Base-by-base conservation (phyloP, 2,888 invertebrate genomes). In the Linnaemya tessellans region DNA sequence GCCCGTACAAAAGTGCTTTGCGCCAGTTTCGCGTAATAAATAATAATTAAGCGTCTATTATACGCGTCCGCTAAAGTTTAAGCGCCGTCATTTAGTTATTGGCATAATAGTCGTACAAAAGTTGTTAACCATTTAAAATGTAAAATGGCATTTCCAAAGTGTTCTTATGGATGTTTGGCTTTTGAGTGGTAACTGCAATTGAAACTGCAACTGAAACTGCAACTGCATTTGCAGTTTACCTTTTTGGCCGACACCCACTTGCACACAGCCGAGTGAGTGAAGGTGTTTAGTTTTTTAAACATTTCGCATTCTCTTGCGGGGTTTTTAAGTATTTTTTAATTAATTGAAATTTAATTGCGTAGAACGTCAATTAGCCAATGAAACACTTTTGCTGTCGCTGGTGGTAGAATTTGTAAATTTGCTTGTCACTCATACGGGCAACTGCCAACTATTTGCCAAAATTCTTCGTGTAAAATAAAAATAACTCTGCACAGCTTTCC, bases 1-100 rank as follows among this genome's bases (percentile, higher is more conserved):
- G 22, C 7, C 15, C 38, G 13, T 20, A 60, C 30, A 8, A 38
- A 46, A 74, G 30, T 35, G 30, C 49, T 87, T 87, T 86, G 77
- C 82, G 82, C 81, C 85, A 86, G 83, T 87, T 86, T 84, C 73
- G 86, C 56, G 88, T 88, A 87, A 89, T 89, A 89, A 89, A 89
- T 89, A 89, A 89, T 89, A 89, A 89, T 89, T 89, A 89, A 89
- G 88, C 87, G 87, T 83, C 88, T 87, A 89, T 89, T 89, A 88
- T 88, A 84, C 77, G 84, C 74, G 77, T 78, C 65, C 78, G 83
- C 79, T 80, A 60, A 43, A 35, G 71, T 43, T 78, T 77, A 56
- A 84, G 79, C 84, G 80, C 84, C 80, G 78, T 75, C 74, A 78
- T 65, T 83, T 71, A 56, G 58, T 65, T 77, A 65, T 58, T 71